Base-by-base conservation (phyloP, 2,888 invertebrate species). In the Ditula angustiorana region DNA sequence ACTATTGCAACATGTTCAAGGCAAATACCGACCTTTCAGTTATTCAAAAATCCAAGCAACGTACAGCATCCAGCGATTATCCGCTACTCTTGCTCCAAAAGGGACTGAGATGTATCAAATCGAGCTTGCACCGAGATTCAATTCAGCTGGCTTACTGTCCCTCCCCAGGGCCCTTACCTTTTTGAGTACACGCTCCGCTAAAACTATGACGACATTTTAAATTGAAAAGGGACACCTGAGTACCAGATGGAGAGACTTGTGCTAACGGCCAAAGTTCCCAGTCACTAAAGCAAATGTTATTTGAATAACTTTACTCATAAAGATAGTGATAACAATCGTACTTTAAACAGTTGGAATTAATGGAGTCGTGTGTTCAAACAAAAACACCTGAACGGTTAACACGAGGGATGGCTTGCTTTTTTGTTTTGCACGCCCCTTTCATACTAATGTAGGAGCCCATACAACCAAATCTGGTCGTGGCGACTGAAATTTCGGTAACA, bases 171-270 rank as follows among this genome's bases (percentile, higher is more conserved):
- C 33, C 26, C 13, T 11, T 59, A 53, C 64, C 64, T 64, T 59
- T 58, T 64, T 37, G 52, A 62, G 58, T 33, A 47, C 35, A 50
- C 24, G 24, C 26, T 55, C 37, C 3, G 24, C 52, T 53, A 35
- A 19, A 63, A 58, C 63, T 64, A 64, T 62, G 62, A 35, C 49
- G 57, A 41, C 41, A 44, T 35, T 64, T 58, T 58, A 58, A 64
- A 64, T 64, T 64, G 57, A 64, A 58, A 63, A 44, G 63, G 63
- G 63, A 52, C 58, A n/a, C n/a, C n/a, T n/a, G n/a, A n/a, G n/a
- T n/a, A 46, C 33, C 7, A 19, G 53, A 53, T 41, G 26, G 33
- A 23, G 8, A n/a, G 33, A 33, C 19, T n/a, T 2, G 50, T 10
- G 46, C 46, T 35, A 58, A 63, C 50, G 57, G 63, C 23, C 13